phyloP scores from a whole-genome alignment of 2,888 invertebrate species.

The Hypercompe scribonia region DNA sequence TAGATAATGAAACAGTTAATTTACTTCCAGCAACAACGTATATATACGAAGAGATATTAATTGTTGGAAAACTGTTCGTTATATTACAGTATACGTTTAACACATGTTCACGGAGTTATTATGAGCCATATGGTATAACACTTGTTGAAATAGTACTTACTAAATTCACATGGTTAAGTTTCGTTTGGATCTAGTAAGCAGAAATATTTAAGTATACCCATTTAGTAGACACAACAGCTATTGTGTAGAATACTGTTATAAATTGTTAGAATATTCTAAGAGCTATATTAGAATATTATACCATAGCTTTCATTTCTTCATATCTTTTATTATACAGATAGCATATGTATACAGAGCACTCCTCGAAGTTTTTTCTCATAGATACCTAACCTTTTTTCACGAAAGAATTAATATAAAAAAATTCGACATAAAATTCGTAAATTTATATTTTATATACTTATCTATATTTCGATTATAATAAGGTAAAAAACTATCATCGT shows the following conservation, averaged over 20 bases:
- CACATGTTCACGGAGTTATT: slow-evolving; percentile 38
- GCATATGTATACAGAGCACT: too few relatives aligned
- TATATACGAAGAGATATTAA: slow-evolving; percentile 29
- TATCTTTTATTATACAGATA: background rate
- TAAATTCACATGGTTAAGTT: background rate
- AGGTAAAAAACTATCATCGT: background rate
- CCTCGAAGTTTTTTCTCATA: background rate
- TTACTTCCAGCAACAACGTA: slow-evolving; percentile 19
- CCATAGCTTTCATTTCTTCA: background rate
- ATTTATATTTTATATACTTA: background rate
- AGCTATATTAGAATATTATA: background rate
- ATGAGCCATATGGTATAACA: slow-evolving; percentile 40
- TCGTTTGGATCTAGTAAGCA: background rate
- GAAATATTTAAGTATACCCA: background rate
- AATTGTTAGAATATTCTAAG: background rate
- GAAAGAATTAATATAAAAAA: background rate
- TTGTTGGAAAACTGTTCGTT: slow-evolving; percentile 29
- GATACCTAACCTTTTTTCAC: background rate
- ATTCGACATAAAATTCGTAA: background rate
- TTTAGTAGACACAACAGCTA: background rate
- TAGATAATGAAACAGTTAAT: slow-evolving; percentile 10
- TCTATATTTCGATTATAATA: background rate
- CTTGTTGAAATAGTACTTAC: slow-evolving; percentile 1
- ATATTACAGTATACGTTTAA: slow-evolving; percentile 41
- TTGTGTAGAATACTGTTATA: background rate